Conservation (phyloP, 2,888 invertebrate genomes). For the Drosophila hamatofila region DNA sequence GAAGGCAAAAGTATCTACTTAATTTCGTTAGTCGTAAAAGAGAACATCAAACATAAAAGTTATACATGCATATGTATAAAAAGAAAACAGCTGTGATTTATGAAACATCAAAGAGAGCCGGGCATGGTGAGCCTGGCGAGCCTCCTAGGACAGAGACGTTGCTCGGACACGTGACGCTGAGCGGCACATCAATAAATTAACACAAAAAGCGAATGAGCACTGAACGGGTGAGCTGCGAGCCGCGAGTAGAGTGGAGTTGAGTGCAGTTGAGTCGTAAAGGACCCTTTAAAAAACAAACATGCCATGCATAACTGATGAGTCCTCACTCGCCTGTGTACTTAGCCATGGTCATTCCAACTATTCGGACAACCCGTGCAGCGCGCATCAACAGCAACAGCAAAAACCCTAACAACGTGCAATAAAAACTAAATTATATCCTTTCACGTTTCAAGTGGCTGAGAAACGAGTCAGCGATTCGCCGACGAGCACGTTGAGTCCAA, state of each 20-base stretch:
- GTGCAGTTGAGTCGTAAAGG: constrained; percentile 51
- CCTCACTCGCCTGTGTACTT: constrained; percentile 11
- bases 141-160: constrained; percentile 11
- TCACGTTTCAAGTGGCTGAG: constrained; percentile 71
- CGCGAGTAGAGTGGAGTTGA: background rate
- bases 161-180: constrained; percentile 46
- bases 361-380: constrained; percentile 18
- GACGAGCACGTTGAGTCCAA: constrained; percentile 66
- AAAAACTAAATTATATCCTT: constrained; percentile 82
- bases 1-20: constrained; percentile 11
- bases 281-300: constrained; percentile 66
- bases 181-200: constrained; percentile 71
- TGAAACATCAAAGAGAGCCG: constrained; percentile 56
- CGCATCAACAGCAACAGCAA: constrained; percentile 12
- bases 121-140: background rate
- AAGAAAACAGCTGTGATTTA: constrained; percentile 46
- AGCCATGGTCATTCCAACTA: constrained; percentile 1
- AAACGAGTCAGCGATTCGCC: constrained; percentile 46
- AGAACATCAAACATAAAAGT: background rate
- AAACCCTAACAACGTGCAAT: constrained; percentile 68
- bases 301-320: constrained; percentile 75
- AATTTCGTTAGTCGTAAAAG: constrained; percentile 47
- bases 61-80: constrained; percentile 9
- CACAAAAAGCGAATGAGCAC: constrained; percentile 41
- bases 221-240: background rate